Percentiles rank a stretch among this genome's conserved stretches.
Conservation (phyloP, 2,888 invertebrate species). For the Orthosia gothica region DNA sequence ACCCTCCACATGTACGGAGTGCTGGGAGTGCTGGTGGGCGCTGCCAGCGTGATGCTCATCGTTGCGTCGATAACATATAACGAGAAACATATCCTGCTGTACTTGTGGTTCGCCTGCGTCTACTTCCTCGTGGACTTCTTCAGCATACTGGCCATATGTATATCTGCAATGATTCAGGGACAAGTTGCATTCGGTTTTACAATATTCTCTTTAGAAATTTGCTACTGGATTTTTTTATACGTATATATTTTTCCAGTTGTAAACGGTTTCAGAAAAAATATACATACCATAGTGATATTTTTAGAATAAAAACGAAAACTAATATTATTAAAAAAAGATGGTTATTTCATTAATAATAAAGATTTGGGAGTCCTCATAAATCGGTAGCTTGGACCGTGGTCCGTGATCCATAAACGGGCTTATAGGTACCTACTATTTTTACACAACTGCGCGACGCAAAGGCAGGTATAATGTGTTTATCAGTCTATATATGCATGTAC, state of each 20-base stretch:
- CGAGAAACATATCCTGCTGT: slow-evolving; percentile 76
- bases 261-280: slow-evolving; percentile 80
- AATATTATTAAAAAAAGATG: neutral
- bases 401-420: too few species aligned
- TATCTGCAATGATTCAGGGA: slow-evolving; percentile 56
- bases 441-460: too few species aligned
- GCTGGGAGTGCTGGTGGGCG: slow-evolving; percentile 73
- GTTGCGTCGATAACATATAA: slow-evolving; percentile 75
- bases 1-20: slow-evolving; percentile 73
- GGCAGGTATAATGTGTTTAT: too few species aligned
- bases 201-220: slow-evolving; percentile 61
- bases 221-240: slow-evolving; percentile 75
- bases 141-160: slow-evolving; percentile 59
- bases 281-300: slow-evolving; percentile 78
- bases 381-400: too few species aligned
- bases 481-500: too few species aligned
- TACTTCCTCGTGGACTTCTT: slow-evolving; percentile 73
- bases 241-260: slow-evolving; percentile 74
- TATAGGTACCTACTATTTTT: too few species aligned
- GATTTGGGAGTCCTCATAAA: too few species aligned
- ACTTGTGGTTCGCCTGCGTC: slow-evolving; percentile 74
- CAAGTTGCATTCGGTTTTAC: slow-evolving; percentile 51
- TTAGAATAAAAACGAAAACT: slow-evolving; percentile 59
- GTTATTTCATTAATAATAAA: slow-evolving; percentile 25
- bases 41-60: slow-evolving; percentile 72